Evolutionary conservation across 1,140 invertebrate species (phyloP).

Genomic region (Potamilus streckersoni): DNA sequence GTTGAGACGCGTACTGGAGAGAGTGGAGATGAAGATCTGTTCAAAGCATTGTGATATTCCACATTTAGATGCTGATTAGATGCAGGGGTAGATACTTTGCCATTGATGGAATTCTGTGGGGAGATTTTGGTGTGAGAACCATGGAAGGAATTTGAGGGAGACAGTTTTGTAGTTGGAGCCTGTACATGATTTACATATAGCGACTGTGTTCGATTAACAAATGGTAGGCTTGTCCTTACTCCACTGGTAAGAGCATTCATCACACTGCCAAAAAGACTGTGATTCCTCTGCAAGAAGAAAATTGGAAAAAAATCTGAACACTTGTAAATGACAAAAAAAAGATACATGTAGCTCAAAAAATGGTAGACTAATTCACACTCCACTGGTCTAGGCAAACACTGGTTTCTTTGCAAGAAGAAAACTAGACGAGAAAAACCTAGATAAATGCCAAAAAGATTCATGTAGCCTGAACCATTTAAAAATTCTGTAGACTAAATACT

Average conservation of each 20-base stretch:
- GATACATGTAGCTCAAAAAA: conserved; percentile 5
- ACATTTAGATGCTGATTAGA: conserved; percentile 47
- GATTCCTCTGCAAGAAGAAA: conserved; percentile 82
- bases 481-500: no score
- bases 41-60: conserved; percentile 54
- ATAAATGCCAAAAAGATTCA: conserved; percentile 1
- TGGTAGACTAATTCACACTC: conserved; percentile 7
- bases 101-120: conserved; percentile 58
- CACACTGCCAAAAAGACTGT: conserved; percentile 89
- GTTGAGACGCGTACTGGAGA: conserved; percentile 33
- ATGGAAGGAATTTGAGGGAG: conserved; percentile 44
- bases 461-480: no score
- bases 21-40: conserved; percentile 49
- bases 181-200: conserved; percentile 51
- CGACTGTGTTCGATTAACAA: conserved; percentile 57
- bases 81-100: conserved; percentile 49
- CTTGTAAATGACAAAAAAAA: not conserved
- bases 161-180: conserved; percentile 38
- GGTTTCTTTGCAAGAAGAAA: conserved; percentile 80
- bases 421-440: not conserved
- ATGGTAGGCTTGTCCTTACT: conserved; percentile 53
- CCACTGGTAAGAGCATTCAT: conserved; percentile 65
- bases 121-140: conserved; percentile 61
- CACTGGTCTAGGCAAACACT: conserved; percentile 73
- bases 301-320: conserved; percentile 7